phyloP scores from a whole-genome alignment of 2,797 vertebrate species.

The Prunella strophiata region DNA sequence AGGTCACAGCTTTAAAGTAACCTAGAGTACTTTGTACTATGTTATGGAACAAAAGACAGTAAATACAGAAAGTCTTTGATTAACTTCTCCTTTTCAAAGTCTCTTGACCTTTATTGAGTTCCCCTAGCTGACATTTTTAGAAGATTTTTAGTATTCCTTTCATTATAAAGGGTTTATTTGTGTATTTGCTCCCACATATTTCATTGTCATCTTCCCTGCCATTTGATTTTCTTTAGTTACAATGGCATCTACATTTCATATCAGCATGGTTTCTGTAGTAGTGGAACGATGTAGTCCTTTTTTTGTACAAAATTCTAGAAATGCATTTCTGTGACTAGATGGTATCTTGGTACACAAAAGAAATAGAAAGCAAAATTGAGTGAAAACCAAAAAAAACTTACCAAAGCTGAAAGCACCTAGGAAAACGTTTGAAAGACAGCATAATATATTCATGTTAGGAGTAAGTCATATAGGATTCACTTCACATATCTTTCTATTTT shows the following conservation, averaged over 20 bases:
- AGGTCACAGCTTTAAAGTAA: constrained; percentile 26
- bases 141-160: constrained; percentile 45
- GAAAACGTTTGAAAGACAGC: constrained; percentile 11
- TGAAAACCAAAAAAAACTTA: neutral
- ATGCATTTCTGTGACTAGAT: neutral
- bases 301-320: neutral
- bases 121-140: constrained; percentile 51
- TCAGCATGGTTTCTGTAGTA: neutral
- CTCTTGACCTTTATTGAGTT: constrained; percentile 54
- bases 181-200: neutral
- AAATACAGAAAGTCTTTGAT: constrained; percentile 46
- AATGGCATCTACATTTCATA: neutral
- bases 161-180: constrained; percentile 41
- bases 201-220: neutral
- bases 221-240: neutral
- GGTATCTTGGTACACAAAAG: neutral
- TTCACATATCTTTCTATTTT: constrained; percentile 9
- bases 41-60: neutral
- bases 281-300: neutral
- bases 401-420: neutral
- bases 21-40: neutral
- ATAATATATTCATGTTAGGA: neutral
- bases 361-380: neutral
- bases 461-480: neutral
- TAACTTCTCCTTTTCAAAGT: constrained; percentile 34